Evolutionary conservation across 1,140 invertebrate species (phyloP), one percentile per base, ranked within the genome.

Genomic region (Cydia strobilella): DNA sequence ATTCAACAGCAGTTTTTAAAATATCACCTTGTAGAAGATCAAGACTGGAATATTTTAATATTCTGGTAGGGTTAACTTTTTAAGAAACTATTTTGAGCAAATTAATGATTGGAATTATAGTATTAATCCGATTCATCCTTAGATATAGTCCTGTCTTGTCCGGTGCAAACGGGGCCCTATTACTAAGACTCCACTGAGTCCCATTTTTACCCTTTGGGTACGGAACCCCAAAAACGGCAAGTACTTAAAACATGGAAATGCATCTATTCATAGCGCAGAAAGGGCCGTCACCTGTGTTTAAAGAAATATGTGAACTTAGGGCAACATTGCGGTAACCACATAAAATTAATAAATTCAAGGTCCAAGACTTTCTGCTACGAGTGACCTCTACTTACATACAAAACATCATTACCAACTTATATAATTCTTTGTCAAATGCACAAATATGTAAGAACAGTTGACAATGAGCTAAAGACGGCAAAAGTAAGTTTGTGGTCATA

Each of bases 231-330:
- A 59, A 48, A 59, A 12, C 7, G 0, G 15, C 20, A 54, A 13
- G 42, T 18, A 18, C 9, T 23, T 59, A 59, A 23, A 59, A 59
- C 23, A 59, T 59, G 54, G 54, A 59, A 59, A 59, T 59, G 18
- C 18, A 20, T 18, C 20, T 59, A 59, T 59, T 20, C 54, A 23
- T 20, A 23, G 54, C 54, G 4, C 48, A 18, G n/a, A 23, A 59
- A 59, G 54, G 54, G 18, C 20, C 54, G 54, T 59, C 54, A 59
- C 54, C 54, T 59, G 54, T 59, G 54, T 59, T 23, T 12, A 23
- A 23, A 59, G 54, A 59, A 59, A 59, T 23, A 20, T 23, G 54
- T 23, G 54, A 59, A 20, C 54, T 59, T 59, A 59, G 54, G 54
- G n/a, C 54, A 54, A 45, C 20, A 12, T 59, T 59, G 54, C 54